Percentiles rank a stretch among this genome's conserved stretches.
These are phyloP conservation scores for Coregonus suidteri DNA, from an alignment of 2,797 vertebrate genomes.

Conservation along the genomic window DNA sequence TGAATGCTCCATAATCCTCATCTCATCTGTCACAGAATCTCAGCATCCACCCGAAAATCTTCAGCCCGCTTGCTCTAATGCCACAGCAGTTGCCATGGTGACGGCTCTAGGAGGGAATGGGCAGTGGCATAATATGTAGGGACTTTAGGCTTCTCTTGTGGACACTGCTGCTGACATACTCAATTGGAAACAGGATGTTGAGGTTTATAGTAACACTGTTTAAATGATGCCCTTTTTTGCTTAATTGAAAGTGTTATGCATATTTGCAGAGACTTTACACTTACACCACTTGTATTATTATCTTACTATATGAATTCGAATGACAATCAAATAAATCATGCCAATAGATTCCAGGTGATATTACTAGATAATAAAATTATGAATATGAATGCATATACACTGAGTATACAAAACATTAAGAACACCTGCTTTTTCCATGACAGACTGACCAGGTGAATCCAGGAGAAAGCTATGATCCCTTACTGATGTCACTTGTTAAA, in stretches of 20 bases:
- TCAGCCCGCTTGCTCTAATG: constrained; percentile 74
- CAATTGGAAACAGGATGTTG: constrained; percentile 8
- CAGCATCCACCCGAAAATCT: constrained; percentile 74
- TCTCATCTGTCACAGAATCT: constrained; percentile 76
- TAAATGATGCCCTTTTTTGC: not conserved
- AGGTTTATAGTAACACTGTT: not conserved
- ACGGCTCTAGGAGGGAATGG: constrained; percentile 75
- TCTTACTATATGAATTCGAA: not conserved
- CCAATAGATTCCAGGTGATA: not conserved
- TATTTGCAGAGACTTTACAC: not conserved
- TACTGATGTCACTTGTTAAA: no score
- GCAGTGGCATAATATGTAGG: constrained; percentile 66
- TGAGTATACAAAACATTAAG: no score
- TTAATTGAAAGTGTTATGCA: not conserved
- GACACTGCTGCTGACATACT: constrained; percentile 48
- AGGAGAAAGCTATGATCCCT: no score
- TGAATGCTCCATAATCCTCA: constrained; percentile 70
- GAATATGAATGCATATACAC: not conserved
- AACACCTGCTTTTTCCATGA: no score
- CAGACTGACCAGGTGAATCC: no score
- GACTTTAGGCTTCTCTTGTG: constrained; percentile 66
- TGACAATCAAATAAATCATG: not conserved
- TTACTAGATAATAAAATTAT: not conserved
- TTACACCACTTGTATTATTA: not conserved
- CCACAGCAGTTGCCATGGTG: constrained; percentile 82